These are phyloP conservation scores for Heliconius cydno DNA, from an alignment of 2,888 invertebrate species.

Conservation along the genomic window DNA sequence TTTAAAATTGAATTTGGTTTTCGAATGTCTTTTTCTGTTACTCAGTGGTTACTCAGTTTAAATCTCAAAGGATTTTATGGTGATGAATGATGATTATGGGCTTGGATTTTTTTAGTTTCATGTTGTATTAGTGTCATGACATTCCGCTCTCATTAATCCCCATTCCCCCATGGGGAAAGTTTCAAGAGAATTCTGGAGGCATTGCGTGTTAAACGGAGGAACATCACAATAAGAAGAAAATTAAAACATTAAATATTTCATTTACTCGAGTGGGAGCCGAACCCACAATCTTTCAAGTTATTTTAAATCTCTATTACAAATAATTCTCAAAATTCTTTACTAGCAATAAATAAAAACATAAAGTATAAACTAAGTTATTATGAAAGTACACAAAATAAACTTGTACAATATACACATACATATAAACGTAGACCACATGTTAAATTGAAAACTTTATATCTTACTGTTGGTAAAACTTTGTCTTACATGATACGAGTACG, in stretches of 20 bases:
- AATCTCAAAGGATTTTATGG: not conserved
- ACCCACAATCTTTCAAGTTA: not conserved
- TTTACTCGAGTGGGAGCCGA: not conserved
- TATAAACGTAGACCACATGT: not conserved
- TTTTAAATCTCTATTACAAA: not conserved
- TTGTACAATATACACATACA: not conserved
- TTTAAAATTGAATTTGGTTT: slow-evolving; percentile 10
- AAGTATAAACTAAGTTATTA: not conserved
- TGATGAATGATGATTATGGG: too few relatives aligned
- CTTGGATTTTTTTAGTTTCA: not conserved
- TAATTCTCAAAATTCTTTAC: not conserved
- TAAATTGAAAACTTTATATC: slow-evolving; percentile 9
- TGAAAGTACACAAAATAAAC: slow-evolving; percentile 6
- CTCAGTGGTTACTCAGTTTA: not conserved
- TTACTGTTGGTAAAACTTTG: slow-evolving; percentile 21
- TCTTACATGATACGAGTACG: not conserved
- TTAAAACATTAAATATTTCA: not conserved
- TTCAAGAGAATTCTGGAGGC: not conserved
- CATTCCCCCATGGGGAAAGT: not conserved
- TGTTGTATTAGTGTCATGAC: not conserved
- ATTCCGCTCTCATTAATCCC: not conserved
- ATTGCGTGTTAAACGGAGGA: not conserved
- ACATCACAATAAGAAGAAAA: not conserved
- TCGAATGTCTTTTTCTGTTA: not conserved
- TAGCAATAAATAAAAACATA: not conserved